Conservation (phyloP, 2,113 vertebrate genomes). For the Zootoca vivipara region DNA sequence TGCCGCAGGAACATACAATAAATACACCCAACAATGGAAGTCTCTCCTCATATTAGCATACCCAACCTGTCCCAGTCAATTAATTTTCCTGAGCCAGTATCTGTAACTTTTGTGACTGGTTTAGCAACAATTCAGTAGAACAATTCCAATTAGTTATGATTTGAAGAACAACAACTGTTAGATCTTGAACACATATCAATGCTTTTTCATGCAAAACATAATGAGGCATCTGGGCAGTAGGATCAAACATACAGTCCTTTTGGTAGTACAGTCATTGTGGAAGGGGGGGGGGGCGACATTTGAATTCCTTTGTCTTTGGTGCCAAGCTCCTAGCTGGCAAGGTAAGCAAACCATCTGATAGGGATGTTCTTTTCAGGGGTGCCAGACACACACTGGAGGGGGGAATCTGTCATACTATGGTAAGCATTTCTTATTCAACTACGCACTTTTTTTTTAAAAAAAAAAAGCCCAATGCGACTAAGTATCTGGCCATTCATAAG, state of each 20-base stretch:
- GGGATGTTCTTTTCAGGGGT: neutral
- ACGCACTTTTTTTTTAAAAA: neutral
- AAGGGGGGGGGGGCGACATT: neutral
- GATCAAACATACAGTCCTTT: neutral
- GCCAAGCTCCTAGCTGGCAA: neutral
- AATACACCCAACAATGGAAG: neutral
- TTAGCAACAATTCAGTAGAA: neutral
- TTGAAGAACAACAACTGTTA: neutral
- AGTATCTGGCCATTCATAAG: constrained; percentile 61
- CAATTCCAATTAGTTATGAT: neutral
- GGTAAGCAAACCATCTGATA: neutral
- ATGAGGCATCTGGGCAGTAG: neutral
- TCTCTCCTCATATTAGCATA: neutral
- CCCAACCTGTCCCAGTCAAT: neutral
- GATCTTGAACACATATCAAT: neutral
- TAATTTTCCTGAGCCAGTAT: neutral
- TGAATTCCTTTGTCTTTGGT: neutral
- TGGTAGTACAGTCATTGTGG: neutral
- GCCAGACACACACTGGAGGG: constrained; percentile 51
- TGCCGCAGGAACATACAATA: neutral
- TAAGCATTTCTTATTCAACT: neutral
- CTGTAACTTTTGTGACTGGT: neutral
- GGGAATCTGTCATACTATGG: too few species aligned
- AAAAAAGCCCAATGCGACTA: constrained; percentile 23
- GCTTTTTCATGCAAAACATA: neutral